Percentiles rank a stretch among this genome's conserved stretches.
Evolutionary conservation across 2,113 vertebrate species (phyloP).

Genomic region (Acanthochromis polyacanthus): DNA sequence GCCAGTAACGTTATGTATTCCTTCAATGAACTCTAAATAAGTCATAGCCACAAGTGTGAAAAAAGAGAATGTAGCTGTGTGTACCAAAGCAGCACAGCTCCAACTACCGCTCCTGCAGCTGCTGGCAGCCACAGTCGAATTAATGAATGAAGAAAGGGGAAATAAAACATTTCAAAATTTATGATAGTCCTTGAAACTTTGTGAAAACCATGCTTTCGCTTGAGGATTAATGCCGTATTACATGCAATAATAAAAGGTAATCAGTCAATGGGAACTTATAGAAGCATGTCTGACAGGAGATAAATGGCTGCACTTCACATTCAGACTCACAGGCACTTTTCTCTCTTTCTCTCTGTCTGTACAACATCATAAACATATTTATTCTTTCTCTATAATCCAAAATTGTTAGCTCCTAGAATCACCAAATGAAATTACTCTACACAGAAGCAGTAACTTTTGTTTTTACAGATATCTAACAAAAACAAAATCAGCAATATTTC

Average conservation of each 20-base stretch:
- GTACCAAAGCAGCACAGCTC: slow-evolving; percentile 44
- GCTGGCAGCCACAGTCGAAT: slow-evolving; percentile 64
- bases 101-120: slow-evolving; percentile 46
- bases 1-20: slow-evolving; percentile 74
- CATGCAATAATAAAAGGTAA: slow-evolving; percentile 79
- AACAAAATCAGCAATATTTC: slow-evolving; percentile 26
- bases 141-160: slow-evolving; percentile 70
- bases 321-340: slow-evolving; percentile 24
- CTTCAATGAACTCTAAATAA: slow-evolving; percentile 80
- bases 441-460: slow-evolving; percentile 3
- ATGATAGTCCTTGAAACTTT: slow-evolving; percentile 74
- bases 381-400: slow-evolving; percentile 18
- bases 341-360: too few relatives aligned
- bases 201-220: slow-evolving; percentile 61
- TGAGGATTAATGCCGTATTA: slow-evolving; percentile 76
- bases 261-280: slow-evolving; percentile 66
- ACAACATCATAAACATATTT: slow-evolving; percentile 34
- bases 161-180: slow-evolving; percentile 77
- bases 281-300: slow-evolving; percentile 60
- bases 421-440: slow-evolving; percentile 21
- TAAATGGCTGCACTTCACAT: slow-evolving; percentile 39
- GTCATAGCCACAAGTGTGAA: slow-evolving; percentile 71
- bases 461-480: slow-evolving; percentile 32
- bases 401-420: slow-evolving; percentile 34
- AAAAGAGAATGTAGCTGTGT: slow-evolving; percentile 55